Percentiles rank a stretch among this genome's conserved stretches.
These are phyloP conservation scores for Notarius quadriscutis DNA, from an alignment of 2,113 vertebrate genomes.

Conservation along the genomic window DNA sequence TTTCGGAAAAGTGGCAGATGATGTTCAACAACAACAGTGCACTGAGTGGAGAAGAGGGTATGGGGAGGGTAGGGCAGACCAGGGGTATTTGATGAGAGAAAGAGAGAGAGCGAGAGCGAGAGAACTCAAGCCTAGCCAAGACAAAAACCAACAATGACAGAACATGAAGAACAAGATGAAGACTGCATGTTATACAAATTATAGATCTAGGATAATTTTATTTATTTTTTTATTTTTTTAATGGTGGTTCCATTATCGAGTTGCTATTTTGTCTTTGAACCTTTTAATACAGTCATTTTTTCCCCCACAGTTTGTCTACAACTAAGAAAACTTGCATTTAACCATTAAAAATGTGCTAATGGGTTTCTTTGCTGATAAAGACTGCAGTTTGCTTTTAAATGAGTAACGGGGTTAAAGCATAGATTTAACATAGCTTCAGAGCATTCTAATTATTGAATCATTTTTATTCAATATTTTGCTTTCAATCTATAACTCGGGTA, in stretches of 20 bases:
- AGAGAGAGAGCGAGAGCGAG: constrained; percentile 44
- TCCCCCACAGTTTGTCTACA: neutral
- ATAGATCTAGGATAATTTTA: too few relatives aligned
- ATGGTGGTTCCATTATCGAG: neutral
- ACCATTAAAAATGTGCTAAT: neutral
- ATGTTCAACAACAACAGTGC: constrained; percentile 51
- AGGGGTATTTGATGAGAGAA: neutral
- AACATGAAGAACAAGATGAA: neutral
- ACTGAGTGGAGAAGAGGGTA: neutral
- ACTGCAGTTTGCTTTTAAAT: neutral
- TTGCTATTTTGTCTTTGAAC: neutral
- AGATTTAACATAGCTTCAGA: neutral
- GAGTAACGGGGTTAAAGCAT: neutral
- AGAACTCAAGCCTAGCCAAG: neutral
- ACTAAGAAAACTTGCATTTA: neutral
- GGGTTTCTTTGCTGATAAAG: neutral
- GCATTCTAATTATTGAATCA: neutral
- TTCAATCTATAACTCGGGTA: neutral
- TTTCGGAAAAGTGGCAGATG: constrained; percentile 45
- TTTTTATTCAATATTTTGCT: neutral
- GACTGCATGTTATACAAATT: neutral
- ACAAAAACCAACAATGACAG: neutral
- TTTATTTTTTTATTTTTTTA: too few relatives aligned
- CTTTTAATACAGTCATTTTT: neutral
- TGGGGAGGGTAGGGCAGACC: neutral